Evolutionary conservation across 2,797 vertebrate species (phyloP), one percentile per base, ranked within the genome.

Genomic region (Coluber constrictor): DNA sequence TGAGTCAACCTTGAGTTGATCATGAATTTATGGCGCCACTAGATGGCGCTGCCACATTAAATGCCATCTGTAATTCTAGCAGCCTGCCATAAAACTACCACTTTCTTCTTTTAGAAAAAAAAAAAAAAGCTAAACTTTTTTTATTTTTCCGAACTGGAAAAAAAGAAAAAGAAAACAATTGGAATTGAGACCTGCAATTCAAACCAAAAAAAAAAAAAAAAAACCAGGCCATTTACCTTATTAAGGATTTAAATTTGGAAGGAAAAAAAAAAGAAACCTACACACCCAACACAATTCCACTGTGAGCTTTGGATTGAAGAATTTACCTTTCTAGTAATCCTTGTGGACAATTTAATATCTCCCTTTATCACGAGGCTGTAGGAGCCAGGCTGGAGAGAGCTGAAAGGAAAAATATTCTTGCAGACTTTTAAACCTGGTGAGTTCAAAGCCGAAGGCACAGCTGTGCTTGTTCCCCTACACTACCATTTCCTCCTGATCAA

Each of bases 391-490:
- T 43, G 1, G 91, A 95, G 92, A 94, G 95, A 95, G 93, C 93
- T 60, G 93, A 93, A 96, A 95, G 94, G 83, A 29, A 63, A 29
- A 95, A 96, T 96, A 94, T 96, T 96, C 97, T 97, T 95, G 96
- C 93, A 96, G 96, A 95, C 97, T 97, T 97, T 97, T 96, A 97
- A 96, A 96, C 97, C 97, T 97, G 97, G 97, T 94, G 97, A 97
- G 97, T 97, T 97, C 97, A 97, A 97, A 97, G 97, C 87, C 93
- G 93, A 95, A 96, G 94, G 54, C 94, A 96, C 96, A 93, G 96
- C 95, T 94, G 96, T 0, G 27, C 90, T 96, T 97, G 96, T 94
- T 87, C 92, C 94, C 94, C 95, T 94, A 15, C 94, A 92, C 92
- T 96, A 74, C 92, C 92, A 92, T 93, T 96, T 92, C 93, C 89